A percentile compares a stretch with the other conserved stretches of the same genome.
Evolutionary conservation across 2,797 vertebrate genomes (phyloP).

Genomic region (Staurois parvus): DNA sequence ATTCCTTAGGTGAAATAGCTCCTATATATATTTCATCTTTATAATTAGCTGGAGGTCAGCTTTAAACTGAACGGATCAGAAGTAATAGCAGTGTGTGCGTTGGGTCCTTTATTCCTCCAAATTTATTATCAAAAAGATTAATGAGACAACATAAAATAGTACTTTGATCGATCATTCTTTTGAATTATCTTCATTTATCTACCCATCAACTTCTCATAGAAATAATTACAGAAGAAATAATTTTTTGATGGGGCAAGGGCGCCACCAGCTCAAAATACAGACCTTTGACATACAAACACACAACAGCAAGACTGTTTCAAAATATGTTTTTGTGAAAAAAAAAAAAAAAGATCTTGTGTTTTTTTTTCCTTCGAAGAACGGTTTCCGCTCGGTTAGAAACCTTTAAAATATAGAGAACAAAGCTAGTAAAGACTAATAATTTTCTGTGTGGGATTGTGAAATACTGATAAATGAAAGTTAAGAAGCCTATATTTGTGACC

Average conservation of each 20-base stretch:
- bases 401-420: conserved; percentile 55
- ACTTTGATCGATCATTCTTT: neutral
- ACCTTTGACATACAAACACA: too few relatives aligned
- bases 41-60: too few relatives aligned
- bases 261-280: neutral
- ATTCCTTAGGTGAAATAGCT: too few relatives aligned
- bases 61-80: too few relatives aligned
- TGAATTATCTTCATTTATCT: too few relatives aligned
- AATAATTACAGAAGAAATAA: neutral
- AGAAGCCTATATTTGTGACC: conserved; percentile 60
- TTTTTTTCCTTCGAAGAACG: conserved; percentile 9
- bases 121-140: neutral
- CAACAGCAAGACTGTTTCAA: neutral
- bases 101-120: too few relatives aligned
- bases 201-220: neutral
- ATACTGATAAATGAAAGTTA: conserved; percentile 59
- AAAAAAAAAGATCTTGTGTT: neutral
- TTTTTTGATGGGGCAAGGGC: neutral
- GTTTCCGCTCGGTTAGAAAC: conserved; percentile 44
- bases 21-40: too few relatives aligned
- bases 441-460: conserved; percentile 59
- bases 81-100: too few relatives aligned
- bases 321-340: conserved; percentile 20
- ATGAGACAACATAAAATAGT: neutral
- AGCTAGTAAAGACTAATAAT: conserved; percentile 55